Base-by-base conservation (phyloP, 1,140 invertebrate genomes). In the Heliconius hermathena region DNA sequence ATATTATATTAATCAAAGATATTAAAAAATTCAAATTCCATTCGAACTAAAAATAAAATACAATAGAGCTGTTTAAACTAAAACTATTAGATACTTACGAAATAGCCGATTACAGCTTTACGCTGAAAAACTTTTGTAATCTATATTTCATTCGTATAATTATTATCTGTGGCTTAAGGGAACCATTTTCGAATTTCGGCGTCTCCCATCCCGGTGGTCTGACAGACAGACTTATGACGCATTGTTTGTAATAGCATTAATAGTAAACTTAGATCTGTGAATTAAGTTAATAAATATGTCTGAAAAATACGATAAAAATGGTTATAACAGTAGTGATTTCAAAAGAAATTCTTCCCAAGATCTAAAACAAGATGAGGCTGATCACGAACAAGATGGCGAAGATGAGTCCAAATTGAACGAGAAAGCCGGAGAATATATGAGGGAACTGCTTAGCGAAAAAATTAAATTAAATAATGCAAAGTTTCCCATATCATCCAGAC, bases 371-470 rank as follows among this genome's bases (percentile, higher is more conserved):
- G 71, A 72, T 41, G 71, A 76, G 80, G 26, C 75, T 84, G 84
- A 86, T 8, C 83, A 84, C 29, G 89, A 89, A 49, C 93, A 95
- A 93, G 95, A 96, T 88, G 94, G 94, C 87, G 95, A 95, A 76
- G 92, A 91, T 60, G 94, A 88, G 41, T 83, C 91, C 16, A 91
- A 93, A 87, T 81, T 95, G 74, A 95, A 95, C 86, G 96, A 97
- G 83, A 97, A 97, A 94, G 96, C 96, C 85, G 96, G 95, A 66
- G 97, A 97, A 93, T 97, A 97, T 85, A 96, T 97, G 82, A 94
- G 96, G 11, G 97, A 97, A 84, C 94, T 97, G 22, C 89, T 98
- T 60, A 96, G 96, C 70, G 97, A 98, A 87, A 97, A 97, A 90
- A 95, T 97, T 77, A 96, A 96, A 74, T 93, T 98, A 78, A 97